Conservation (phyloP, 2,797 vertebrate genomes). For the Potorous gilbertii region DNA sequence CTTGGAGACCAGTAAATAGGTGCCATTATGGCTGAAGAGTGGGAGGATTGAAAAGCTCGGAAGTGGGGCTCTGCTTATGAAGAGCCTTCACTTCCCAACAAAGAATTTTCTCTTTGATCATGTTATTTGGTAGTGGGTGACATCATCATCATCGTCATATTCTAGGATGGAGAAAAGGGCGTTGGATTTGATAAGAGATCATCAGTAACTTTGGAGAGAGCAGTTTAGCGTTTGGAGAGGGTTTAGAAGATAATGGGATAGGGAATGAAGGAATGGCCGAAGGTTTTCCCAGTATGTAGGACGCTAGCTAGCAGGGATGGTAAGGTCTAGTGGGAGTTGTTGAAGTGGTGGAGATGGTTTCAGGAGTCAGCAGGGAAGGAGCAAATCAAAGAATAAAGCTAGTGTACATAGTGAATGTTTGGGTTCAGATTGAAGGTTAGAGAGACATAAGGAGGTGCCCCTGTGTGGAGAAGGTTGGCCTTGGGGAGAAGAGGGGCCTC, state of each 20-base stretch:
- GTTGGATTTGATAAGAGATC: neutral
- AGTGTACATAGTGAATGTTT: neutral
- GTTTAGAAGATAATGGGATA: neutral
- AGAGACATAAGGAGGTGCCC: neutral
- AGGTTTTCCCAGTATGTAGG: neutral
- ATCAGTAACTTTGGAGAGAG: neutral
- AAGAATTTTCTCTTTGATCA: neutral
- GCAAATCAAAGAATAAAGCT: neutral
- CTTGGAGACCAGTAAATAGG: neutral
- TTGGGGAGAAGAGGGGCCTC: neutral
- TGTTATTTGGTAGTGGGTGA: neutral
- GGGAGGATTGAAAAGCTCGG: neutral
- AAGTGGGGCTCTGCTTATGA: neutral
- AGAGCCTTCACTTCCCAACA: neutral
- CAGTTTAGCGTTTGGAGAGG: neutral
- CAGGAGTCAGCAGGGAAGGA: neutral
- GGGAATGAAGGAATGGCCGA: neutral
- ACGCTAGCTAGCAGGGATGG: neutral
- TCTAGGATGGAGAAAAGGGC: neutral
- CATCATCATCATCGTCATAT: neutral
- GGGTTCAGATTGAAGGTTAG: neutral
- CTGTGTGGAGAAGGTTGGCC: neutral
- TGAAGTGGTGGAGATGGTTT: neutral
- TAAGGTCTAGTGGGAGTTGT: neutral
- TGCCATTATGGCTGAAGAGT: neutral